phyloP scores from a whole-genome alignment of 1,140 invertebrate genomes.

The Lepidurus couesii region DNA sequence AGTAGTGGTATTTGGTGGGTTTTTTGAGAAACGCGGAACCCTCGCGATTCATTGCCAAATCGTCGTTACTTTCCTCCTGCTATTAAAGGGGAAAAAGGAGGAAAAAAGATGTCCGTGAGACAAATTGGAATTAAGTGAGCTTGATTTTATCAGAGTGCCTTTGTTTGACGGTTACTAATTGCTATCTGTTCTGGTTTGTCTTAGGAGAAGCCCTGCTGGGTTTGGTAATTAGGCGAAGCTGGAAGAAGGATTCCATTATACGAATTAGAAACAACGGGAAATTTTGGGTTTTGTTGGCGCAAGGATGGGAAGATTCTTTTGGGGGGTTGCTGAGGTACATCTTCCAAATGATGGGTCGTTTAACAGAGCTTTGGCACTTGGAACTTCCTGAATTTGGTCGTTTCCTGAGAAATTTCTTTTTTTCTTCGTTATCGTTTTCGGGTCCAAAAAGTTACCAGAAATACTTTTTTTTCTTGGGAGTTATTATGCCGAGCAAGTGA shows the following conservation, averaged over 20 bases:
- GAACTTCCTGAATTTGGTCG: background rate
- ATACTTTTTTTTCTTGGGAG: background rate
- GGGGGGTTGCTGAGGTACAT: background rate
- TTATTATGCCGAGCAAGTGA: background rate
- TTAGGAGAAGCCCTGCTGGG: background rate
- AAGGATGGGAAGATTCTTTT: background rate
- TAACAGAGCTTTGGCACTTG: background rate
- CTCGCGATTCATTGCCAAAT: background rate
- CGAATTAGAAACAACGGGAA: background rate
- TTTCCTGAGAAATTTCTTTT: background rate
- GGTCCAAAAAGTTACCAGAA: background rate
- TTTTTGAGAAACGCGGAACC: slow-evolving; percentile 46
- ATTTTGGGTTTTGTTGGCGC: background rate
- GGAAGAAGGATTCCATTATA: background rate
- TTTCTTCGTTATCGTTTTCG: background rate
- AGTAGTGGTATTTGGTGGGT: slow-evolving; percentile 86
- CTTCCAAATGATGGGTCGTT: background rate
- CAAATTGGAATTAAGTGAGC: background rate
- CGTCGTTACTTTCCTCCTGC: background rate
- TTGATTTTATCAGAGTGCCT: background rate
- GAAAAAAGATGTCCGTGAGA: no score
- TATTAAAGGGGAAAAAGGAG: background rate
- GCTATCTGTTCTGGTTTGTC: background rate
- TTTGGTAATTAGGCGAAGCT: background rate
- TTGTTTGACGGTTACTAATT: background rate